Percentiles rank a stretch among this genome's conserved stretches.
phyloP scores from a whole-genome alignment of 2,113 vertebrate genomes.

The Barbus barbus region DNA sequence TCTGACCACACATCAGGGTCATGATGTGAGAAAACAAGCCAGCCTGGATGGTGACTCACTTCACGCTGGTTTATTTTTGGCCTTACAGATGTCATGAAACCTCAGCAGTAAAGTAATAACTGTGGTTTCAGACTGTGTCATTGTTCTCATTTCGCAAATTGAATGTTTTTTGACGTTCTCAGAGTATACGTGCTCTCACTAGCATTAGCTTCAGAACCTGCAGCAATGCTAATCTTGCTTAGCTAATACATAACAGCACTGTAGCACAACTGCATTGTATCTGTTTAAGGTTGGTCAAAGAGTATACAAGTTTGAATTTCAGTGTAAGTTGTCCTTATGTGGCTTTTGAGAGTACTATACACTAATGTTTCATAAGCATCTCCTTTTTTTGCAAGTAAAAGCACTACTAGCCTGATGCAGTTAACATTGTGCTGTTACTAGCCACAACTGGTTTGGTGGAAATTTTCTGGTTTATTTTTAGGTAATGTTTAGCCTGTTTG shows the following conservation, averaged over 20 bases:
- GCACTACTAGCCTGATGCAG: not conserved
- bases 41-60: constrained; percentile 27
- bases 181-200: not conserved
- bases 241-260: not conserved
- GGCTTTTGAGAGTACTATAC: not conserved
- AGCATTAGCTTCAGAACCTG: not conserved
- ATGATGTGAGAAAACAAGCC: not conserved
- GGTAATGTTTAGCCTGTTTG: not conserved
- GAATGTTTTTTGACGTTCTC: not conserved
- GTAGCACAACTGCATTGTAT: too few relatives aligned
- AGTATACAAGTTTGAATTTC: not conserved
- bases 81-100: constrained; percentile 9
- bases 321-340: not conserved
- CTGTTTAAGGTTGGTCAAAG: not conserved
- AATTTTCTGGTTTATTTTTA: not conserved
- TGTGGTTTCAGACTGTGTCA: constrained; percentile 21
- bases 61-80: constrained; percentile 7
- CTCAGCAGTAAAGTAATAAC: constrained; percentile 48
- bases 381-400: not conserved
- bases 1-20: not conserved
- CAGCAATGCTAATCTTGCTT: not conserved
- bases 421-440: not conserved
- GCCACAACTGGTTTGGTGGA: not conserved
- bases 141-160: constrained; percentile 10
- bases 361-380: not conserved